Evolutionary conservation across 1,140 invertebrate genomes (phyloP).

Genomic region (Danaus melanippus): DNA sequence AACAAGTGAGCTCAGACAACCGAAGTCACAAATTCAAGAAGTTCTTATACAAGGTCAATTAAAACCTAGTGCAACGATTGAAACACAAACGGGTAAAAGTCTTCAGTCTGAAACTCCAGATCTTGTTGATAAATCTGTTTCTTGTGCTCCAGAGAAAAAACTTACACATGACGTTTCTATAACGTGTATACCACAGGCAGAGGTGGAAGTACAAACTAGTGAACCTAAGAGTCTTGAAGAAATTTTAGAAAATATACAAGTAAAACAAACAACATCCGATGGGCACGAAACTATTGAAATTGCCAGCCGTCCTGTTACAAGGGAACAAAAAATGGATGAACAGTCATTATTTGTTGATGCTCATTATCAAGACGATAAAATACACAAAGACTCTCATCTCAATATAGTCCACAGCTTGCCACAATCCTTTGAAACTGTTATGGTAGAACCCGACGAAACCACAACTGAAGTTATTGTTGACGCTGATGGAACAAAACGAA

Average conservation of each 20-base stretch:
- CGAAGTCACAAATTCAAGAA: constrained; percentile 23
- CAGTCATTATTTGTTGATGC: constrained; percentile 80
- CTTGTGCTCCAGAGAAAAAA: constrained; percentile 50
- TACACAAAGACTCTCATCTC: constrained; percentile 73
- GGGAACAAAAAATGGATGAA: constrained; percentile 68
- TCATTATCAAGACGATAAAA: constrained; percentile 75
- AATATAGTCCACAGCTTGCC: constrained; percentile 78
- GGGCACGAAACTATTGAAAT: constrained; percentile 85
- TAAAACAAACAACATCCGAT: constrained; percentile 77
- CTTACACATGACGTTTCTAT: constrained; percentile 61
- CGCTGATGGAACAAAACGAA: constrained; percentile 85
- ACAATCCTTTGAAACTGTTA: constrained; percentile 84
- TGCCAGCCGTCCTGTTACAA: constrained; percentile 75
- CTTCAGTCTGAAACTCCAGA: constrained; percentile 53
- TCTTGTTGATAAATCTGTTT: constrained; percentile 53
- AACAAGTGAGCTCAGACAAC: constrained; percentile 16
- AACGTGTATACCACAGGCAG: constrained; percentile 68
- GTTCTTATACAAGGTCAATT: constrained; percentile 15
- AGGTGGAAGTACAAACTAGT: constrained; percentile 76
- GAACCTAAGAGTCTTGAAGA: constrained; percentile 49
- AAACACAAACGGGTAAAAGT: constrained; percentile 75
- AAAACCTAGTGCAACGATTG: constrained; percentile 42
- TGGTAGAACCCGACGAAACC: constrained; percentile 83
- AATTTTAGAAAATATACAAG: constrained; percentile 78
- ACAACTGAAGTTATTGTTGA: constrained; percentile 85